Base-by-base conservation (phyloP, 2,797 vertebrate genomes). In the Aplochiton taeniatus region DNA sequence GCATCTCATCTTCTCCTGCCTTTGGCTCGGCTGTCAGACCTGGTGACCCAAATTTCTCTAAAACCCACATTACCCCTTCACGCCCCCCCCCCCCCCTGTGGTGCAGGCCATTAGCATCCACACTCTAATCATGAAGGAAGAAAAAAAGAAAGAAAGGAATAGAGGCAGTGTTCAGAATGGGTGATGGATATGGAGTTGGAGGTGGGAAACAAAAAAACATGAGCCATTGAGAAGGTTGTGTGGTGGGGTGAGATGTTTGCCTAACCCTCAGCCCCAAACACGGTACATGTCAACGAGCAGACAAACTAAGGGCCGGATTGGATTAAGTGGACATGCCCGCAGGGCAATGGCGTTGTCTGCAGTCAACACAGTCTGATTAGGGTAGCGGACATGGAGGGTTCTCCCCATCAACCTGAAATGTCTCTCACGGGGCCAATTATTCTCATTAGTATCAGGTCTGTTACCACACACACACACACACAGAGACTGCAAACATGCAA, bases 1-100 rank as follows among this genome's bases (percentile, higher is more conserved):
- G 31, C 31, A 31, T 6, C 31, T 31, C 31, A 3, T 2, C 31
- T 8, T 8, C 46, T 16, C n/a, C 8, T 53, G 51, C n/a, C n/a
- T 16, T 2, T 16, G 51, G 11, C 63, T 49, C 60, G 54, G 56
- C 46, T 74, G 77, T 80, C 85, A 70, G 50, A 79, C 58, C 62
- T 75, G 75, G 68, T 85, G 85, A 87, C 82, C 85, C 70, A 70
- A 71, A 81, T 76, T 3, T 31, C 65, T 73, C 16, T 17, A 52
- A 49, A 13, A 68, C 66, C 73, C 74, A 53, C 43, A 48, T 69
- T 60, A 45, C 47, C 60, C 53, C 61, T 46, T 53, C 62, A 61
- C 65, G 0, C 52, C 16, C 63, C 61, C 68, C 74, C 4, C 7
- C 13, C 55, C 55, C 11, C 20, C 41, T 13, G 19, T 48, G 19